Evolutionary conservation across 2,888 invertebrate species (phyloP), one percentile per base, ranked within the genome.

Genomic region (Tanypteryx hageni): DNA sequence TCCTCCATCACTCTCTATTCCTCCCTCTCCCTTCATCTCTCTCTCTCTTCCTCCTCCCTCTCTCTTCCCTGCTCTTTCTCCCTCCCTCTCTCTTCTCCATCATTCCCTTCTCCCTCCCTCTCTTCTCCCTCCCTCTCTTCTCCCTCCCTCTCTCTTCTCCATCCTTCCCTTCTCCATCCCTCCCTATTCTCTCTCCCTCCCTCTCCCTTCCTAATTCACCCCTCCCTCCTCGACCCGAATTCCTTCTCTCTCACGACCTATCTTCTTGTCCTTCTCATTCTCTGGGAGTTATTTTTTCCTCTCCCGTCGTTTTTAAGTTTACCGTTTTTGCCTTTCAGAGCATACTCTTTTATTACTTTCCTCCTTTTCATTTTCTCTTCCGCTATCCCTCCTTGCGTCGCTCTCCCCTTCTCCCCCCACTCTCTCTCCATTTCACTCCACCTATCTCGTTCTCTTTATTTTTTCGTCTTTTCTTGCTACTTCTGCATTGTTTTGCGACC

Each of bases 181-280:
- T 5, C 16, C 76, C n/a, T 22, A 44, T 11, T 57, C 57, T n/a
- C 9, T 61, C 58, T 92, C 84, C n/a, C 22, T 13, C 68, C 59
- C 57, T 22, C 10, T 10, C 59, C 58, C 58, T 22, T 57, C 57
- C 57, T 56, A 31, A 4, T 83, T n/a, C 76, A 22, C 76, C 83
- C 84, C 83, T 64, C 57, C 85, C 92, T 57, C 92, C 92, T 92
- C 14, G 93, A 93, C n/a, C 92, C 92, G 22, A 93, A 93, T 93
- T 93, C 22, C 93, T 93, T 58, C 93, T 93, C 14, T 93, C 93
- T 16, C 93, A 93, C 31, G 93, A 93, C 27, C 93, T 93, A 44
- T 44, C 44, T 44, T 44, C 44, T 44, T 44, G 44, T 44, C n/a
- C n/a, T n/a, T 44, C 44, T 44, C 44, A 44, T 44, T 44, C 44